Conservation (phyloP, 2,113 vertebrate species). For the Carassius auratus region DNA sequence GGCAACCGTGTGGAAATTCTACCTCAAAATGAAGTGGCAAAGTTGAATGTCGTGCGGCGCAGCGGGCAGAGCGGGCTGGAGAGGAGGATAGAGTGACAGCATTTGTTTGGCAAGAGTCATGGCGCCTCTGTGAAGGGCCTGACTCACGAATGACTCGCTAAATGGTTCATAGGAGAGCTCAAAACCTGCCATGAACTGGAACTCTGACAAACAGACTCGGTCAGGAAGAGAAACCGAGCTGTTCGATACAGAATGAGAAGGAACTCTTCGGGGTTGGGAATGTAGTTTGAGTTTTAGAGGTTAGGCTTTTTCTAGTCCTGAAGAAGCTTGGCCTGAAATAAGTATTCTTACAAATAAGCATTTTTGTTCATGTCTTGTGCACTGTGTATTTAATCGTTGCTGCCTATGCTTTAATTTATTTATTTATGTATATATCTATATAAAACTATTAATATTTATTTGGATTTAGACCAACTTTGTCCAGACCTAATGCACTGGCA, state of each 20-base stretch:
- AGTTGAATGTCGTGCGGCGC: conserved; percentile 62
- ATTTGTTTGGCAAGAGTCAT: conserved; percentile 20
- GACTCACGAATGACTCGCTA: conserved; percentile 29
- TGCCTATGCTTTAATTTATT: conserved; percentile 77
- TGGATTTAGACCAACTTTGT: conserved; percentile 71
- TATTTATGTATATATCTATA: conserved; percentile 66
- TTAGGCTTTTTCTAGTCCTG: not conserved
- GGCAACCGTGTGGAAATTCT: conserved; percentile 75
- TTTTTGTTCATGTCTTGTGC: conserved; percentile 67
- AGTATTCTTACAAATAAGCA: conserved; percentile 60
- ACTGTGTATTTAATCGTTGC: conserved; percentile 73
- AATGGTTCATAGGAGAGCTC: conserved; percentile 26
- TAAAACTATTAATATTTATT: conserved; percentile 76
- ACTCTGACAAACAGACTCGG: conserved; percentile 51
- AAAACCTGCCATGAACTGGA: conserved; percentile 63
- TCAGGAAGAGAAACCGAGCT: conserved; percentile 31
- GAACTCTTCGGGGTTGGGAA: conserved; percentile 19
- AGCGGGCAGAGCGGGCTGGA: conserved; percentile 62
- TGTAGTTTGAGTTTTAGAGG: conserved; percentile 33
- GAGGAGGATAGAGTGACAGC: conserved; percentile 58
- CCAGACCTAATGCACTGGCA: conserved; percentile 67
- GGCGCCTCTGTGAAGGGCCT: not conserved
- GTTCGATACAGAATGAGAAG: conserved; percentile 49
- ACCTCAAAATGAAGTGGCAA: conserved; percentile 78
- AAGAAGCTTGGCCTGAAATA: conserved; percentile 29